A percentile compares a stretch with the other conserved stretches of the same genome.
phyloP scores from a whole-genome alignment of 2,888 invertebrate genomes.

The Loripinus fragilis region DNA sequence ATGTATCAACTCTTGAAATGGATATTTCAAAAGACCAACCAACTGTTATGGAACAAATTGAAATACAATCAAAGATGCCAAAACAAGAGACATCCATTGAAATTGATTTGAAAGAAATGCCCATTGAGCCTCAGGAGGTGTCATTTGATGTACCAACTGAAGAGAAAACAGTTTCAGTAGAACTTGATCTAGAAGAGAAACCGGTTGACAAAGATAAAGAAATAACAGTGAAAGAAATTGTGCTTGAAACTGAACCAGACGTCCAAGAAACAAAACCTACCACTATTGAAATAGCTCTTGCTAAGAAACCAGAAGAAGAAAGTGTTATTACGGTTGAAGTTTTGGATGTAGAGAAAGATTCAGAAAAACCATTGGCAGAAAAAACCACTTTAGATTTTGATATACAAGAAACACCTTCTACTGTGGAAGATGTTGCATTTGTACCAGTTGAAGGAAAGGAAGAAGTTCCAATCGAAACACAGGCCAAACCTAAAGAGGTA shows the following conservation, averaged over 20 bases:
- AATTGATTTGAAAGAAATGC: conserved; percentile 20
- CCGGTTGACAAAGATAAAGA: conserved; percentile 23
- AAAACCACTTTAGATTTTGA: neutral
- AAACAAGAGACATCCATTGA: conserved; percentile 18
- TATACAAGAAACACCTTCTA: conserved; percentile 24
- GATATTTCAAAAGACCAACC: too few relatives aligned
- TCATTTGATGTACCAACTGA: conserved; percentile 22
- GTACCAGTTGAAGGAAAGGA: conserved; percentile 22
- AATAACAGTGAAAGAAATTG: conserved; percentile 18
- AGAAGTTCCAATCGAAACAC: conserved; percentile 24
- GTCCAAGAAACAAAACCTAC: conserved; percentile 19
- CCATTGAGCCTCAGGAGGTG: neutral
- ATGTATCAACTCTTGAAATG: too few relatives aligned
- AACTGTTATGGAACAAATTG: neutral
- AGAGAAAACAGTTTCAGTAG: conserved; percentile 22
- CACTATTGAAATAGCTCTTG: conserved; percentile 7
- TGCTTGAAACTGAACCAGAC: neutral
- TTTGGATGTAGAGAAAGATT: conserved; percentile 23
- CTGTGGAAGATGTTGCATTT: conserved; percentile 16
- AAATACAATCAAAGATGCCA: conserved; percentile 5
- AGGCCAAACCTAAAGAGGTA: conserved; percentile 12
- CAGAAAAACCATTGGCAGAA: conserved; percentile 25
- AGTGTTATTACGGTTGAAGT: conserved; percentile 23
- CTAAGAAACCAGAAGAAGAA: conserved; percentile 12
- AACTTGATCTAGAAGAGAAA: conserved; percentile 26